A percentile compares a stretch with the other conserved stretches of the same genome.
Conservation (phyloP, 2,113 vertebrate genomes). For the Setophaga petechia region DNA sequence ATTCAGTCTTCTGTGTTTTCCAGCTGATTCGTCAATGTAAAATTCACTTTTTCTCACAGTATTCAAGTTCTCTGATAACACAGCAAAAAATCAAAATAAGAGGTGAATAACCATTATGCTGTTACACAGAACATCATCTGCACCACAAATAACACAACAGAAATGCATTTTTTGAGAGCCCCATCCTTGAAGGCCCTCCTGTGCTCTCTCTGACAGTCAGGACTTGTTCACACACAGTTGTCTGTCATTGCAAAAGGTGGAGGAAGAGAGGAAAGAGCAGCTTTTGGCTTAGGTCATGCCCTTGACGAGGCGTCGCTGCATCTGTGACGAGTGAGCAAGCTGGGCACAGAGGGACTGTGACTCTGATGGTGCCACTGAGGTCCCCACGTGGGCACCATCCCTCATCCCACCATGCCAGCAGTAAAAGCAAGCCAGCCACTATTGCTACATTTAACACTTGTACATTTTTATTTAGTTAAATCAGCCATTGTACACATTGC, state of each 20-base stretch:
- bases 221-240: not conserved
- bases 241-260: not conserved
- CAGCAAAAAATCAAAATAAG: constrained; percentile 79
- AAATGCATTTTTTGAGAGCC: constrained; percentile 76
- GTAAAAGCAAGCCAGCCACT: not conserved
- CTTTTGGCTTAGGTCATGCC: not conserved
- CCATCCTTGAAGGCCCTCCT: constrained; percentile 63
- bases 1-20: not conserved
- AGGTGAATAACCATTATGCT: constrained; percentile 80
- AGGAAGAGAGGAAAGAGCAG: not conserved
- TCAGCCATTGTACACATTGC: constrained; percentile 93
- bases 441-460: constrained; percentile 84
- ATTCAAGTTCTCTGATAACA: constrained; percentile 89
- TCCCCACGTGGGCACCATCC: fast-evolving
- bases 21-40: constrained; percentile 85
- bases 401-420: not conserved
- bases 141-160: constrained; percentile 84
- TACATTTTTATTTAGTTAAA: constrained; percentile 94
- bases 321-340: fast-evolving
- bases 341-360: not conserved
- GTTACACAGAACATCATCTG: constrained; percentile 84
- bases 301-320: fast-evolving
- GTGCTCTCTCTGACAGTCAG: constrained; percentile 29
- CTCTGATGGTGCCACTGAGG: fast-evolving
- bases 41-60: constrained; percentile 90